These are phyloP conservation scores for Chromoteleia sp. DNA, from an alignment of 2,888 invertebrate genomes.

Conservation along the genomic window DNA sequence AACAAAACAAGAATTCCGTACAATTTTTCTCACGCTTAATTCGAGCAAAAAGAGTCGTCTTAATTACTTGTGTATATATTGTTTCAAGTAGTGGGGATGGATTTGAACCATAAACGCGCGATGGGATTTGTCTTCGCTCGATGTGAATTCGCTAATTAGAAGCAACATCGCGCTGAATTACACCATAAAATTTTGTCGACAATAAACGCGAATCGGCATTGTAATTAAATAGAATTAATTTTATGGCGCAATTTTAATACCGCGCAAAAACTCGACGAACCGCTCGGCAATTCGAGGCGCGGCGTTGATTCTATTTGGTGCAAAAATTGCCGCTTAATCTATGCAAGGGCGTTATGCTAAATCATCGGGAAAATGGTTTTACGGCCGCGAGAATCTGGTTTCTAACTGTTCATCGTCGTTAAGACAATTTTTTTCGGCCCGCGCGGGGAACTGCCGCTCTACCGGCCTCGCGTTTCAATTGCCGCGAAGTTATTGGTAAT, in stretches of 20 bases:
- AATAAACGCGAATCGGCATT: constrained; percentile 28
- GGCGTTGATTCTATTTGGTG: constrained; percentile 37
- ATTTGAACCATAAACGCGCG: not conserved
- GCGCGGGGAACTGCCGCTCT: not conserved
- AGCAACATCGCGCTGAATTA: constrained; percentile 9
- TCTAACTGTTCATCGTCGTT: constrained; percentile 60
- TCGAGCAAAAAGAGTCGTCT: no score
- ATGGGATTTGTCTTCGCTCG: not conserved
- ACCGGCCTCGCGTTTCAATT: constrained; percentile 51
- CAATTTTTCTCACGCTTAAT: constrained; percentile 35
- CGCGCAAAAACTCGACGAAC: constrained; percentile 28
- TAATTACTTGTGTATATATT: no score
- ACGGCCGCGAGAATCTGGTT: constrained; percentile 38
- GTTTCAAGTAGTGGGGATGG: no score
- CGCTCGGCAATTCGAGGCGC: constrained; percentile 1
- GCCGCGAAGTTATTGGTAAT: constrained; percentile 25
- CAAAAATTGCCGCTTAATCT: constrained; percentile 24
- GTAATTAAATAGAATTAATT: constrained; percentile 49
- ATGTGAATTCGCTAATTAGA: constrained; percentile 18
- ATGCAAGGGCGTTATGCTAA: constrained; percentile 38
- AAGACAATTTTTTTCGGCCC: constrained; percentile 16
- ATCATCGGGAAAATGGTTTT: constrained; percentile 48
- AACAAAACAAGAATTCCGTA: no score
- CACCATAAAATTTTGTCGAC: constrained; percentile 36
- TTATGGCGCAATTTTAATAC: constrained; percentile 27